phyloP scores from a whole-genome alignment of 2,888 invertebrate genomes.

The Tipula unca region DNA sequence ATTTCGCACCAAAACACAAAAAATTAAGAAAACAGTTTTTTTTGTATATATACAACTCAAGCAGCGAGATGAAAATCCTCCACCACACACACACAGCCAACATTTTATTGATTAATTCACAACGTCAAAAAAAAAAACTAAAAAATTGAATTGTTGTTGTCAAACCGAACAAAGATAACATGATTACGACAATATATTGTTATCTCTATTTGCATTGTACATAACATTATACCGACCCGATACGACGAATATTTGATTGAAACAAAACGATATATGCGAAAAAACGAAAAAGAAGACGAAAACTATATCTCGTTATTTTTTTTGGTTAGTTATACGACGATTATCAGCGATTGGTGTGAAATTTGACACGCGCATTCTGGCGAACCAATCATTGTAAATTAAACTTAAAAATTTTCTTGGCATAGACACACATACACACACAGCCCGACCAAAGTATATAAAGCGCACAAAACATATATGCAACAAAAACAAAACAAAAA shows the following conservation, averaged over 20 bases:
- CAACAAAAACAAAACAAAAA: too few relatives aligned
- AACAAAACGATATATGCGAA: not conserved
- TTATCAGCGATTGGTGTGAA: slow-evolving; percentile 19
- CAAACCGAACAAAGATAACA: not conserved
- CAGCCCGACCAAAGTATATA: not conserved
- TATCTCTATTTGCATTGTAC: not conserved
- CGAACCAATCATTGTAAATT: slow-evolving; percentile 14
- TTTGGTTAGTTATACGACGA: too few relatives aligned
- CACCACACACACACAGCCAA: not conserved
- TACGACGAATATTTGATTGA: not conserved
- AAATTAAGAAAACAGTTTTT: not conserved
- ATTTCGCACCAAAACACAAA: not conserved
- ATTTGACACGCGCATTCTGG: slow-evolving; percentile 20
- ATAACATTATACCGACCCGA: not conserved
- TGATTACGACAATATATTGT: not conserved
- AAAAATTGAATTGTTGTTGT: not conserved
- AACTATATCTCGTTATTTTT: not conserved
- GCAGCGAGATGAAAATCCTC: not conserved
- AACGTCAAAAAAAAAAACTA: too few relatives aligned
- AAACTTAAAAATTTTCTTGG: not conserved
- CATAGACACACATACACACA: not conserved
- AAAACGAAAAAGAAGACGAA: not conserved
- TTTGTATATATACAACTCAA: too few relatives aligned
- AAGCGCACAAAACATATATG: not conserved
- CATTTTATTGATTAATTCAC: not conserved